phyloP scores from a whole-genome alignment of 2,888 invertebrate genomes.

The Drosophila monieri region DNA sequence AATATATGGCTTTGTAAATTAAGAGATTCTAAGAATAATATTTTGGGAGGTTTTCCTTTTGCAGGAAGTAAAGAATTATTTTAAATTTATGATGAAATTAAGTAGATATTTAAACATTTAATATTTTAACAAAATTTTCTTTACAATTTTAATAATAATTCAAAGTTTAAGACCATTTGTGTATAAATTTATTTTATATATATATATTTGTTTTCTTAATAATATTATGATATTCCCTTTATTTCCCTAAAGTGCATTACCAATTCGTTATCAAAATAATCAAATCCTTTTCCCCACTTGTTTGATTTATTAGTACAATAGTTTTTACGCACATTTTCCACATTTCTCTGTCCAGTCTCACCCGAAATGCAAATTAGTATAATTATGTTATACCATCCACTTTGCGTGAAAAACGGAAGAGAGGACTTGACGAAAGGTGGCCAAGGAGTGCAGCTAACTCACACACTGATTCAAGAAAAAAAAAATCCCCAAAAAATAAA shows the following conservation, averaged over 20 bases:
- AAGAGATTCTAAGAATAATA: constrained; percentile 1
- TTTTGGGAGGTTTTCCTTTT: background rate
- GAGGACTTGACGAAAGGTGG: constrained; percentile 39
- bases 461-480: background rate
- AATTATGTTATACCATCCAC: constrained; percentile 58
- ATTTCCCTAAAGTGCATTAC: constrained; percentile 1
- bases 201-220: too few species aligned
- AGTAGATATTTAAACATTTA: too few species aligned
- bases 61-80: background rate
- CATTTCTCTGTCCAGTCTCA: constrained; percentile 31
- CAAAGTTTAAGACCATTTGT: too few species aligned
- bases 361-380: constrained; percentile 69
- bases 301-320: constrained; percentile 70
- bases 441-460: constrained; percentile 36
- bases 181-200: too few species aligned
- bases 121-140: too few species aligned
- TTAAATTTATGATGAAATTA: too few species aligned
- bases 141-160: too few species aligned
- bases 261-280: background rate
- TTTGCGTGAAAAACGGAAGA: constrained; percentile 41
- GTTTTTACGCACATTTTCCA: constrained; percentile 62
- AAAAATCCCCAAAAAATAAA: background rate
- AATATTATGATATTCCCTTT: too few species aligned
- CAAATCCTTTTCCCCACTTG: constrained; percentile 11
- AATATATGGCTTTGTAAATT: constrained; percentile 20